Evolutionary conservation across 2,888 invertebrate genomes (phyloP).

Genomic region (Macaria notata): DNA sequence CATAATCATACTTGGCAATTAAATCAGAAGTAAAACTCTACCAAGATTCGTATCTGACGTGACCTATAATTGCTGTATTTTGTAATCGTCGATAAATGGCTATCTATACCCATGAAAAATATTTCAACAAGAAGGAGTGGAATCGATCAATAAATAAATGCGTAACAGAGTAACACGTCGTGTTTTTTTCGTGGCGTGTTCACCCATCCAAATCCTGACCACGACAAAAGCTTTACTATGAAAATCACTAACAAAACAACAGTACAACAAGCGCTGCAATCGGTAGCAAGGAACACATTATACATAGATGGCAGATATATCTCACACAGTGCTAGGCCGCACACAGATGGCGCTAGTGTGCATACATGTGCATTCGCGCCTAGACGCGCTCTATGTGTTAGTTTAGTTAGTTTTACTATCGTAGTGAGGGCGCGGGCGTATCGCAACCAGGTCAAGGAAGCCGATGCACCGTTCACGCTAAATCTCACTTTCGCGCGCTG

Average conservation of each 20-base stretch:
- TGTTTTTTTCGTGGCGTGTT: no score
- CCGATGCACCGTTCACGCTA: constrained; percentile 79
- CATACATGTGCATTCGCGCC: constrained; percentile 43
- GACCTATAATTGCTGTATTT: constrained; percentile 39
- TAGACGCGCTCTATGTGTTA: constrained; percentile 55
- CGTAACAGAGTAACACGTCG: no score
- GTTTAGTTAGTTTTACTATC: constrained; percentile 57
- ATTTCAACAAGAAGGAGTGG: no score
- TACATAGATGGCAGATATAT: neutral
- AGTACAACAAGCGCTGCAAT: constrained; percentile 8
- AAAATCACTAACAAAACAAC: no score
- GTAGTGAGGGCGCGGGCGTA: constrained; percentile 56
- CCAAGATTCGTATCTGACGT: constrained; percentile 34
- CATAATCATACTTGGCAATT: constrained; percentile 38
- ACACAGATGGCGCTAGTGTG: no score
- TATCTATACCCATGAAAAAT: constrained; percentile 52
- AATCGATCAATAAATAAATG: no score
- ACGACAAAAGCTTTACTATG: no score
- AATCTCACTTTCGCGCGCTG: constrained; percentile 82
- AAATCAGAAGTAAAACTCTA: constrained; percentile 29
- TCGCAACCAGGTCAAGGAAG: constrained; percentile 78
- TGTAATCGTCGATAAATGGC: constrained; percentile 36
- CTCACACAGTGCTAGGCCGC: no score
- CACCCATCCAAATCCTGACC: no score
- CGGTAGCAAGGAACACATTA: neutral